Conservation (phyloP, 2,113 vertebrate genomes). For the Chaetura pelagica region DNA sequence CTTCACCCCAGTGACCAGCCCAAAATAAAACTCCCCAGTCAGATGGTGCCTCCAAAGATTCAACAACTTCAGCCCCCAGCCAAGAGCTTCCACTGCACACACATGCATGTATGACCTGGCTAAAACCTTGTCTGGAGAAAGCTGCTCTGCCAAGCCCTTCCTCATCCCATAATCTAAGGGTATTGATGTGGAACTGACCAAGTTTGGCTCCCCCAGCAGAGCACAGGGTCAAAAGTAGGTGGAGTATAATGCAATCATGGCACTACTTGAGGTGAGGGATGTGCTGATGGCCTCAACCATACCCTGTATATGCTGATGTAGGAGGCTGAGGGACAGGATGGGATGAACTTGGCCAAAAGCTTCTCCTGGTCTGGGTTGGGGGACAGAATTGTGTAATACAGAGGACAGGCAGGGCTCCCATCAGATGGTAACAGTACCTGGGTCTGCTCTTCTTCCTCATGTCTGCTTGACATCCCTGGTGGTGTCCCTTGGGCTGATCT, state of each 20-base stretch:
- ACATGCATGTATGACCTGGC: accelerated
- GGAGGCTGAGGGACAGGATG: not conserved
- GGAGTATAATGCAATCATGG: not conserved
- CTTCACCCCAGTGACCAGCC: not conserved
- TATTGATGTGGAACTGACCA: not conserved
- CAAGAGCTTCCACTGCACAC: not conserved
- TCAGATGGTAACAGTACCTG: not conserved
- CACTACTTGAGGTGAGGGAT: not conserved
- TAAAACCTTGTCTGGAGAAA: not conserved
- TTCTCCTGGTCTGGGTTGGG: not conserved
- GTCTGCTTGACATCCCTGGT: accelerated
- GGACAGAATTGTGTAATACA: not conserved
- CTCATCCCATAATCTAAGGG: not conserved
- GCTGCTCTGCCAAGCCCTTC: not conserved
- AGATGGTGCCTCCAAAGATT: not conserved
- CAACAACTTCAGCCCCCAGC: not conserved
- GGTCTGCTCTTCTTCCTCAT: accelerated
- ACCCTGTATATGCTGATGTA: no score
- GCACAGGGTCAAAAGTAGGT: not conserved
- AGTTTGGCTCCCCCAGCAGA: not conserved
- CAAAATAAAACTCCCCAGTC: not conserved
- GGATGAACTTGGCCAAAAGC: not conserved
- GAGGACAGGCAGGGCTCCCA: not conserved
- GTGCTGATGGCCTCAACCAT: not conserved
- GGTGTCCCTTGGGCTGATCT: not conserved